Base-by-base conservation (phyloP, 2,797 vertebrate genomes). In the Salarias fasciatus region DNA sequence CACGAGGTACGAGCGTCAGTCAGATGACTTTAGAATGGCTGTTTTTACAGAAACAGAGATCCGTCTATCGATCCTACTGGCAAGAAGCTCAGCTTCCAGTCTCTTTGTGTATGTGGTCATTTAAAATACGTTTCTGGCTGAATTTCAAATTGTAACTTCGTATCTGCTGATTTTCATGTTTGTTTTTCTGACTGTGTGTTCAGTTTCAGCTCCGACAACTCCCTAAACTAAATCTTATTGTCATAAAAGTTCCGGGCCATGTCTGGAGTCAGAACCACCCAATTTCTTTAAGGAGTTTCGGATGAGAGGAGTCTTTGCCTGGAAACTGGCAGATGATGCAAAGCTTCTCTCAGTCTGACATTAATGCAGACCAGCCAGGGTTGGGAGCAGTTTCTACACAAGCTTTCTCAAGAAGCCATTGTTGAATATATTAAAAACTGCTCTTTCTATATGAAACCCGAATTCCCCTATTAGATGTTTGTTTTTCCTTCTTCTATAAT, bases 1-100 rank as follows among this genome's bases (percentile, higher is more conserved):
- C 97, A 99, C 1, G 97, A 99, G 97, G 97, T 99, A 94, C 49
- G 35, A 0, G 3, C 36, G 18, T n/a, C n/a, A n/a, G n/a, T n/a
- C n/a, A n/a, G n/a, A n/a, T n/a, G n/a, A n/a, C n/a, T n/a, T n/a
- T n/a, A n/a, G n/a, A n/a, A 24, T 24, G 18, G 18, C 18, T 24
- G 3, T 24, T n/a, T n/a, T n/a, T n/a, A n/a, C n/a, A n/a, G n/a
- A n/a, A n/a, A n/a, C n/a, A n/a, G n/a, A n/a, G n/a, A n/a, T n/a
- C n/a, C n/a, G n/a, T n/a, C n/a, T n/a, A n/a, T n/a, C n/a, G n/a
- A n/a, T n/a, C n/a, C n/a, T n/a, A n/a, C n/a, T n/a, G n/a, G n/a
- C n/a, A n/a, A n/a, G n/a, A n/a, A n/a, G n/a, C n/a, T n/a, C n/a
- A n/a, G n/a, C n/a, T n/a, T n/a, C n/a, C n/a, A n/a, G n/a, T n/a